Evolutionary conservation across 2,888 invertebrate species (phyloP), one percentile per base, ranked within the genome.

Genomic region (Hydroisotoma schaefferi): DNA sequence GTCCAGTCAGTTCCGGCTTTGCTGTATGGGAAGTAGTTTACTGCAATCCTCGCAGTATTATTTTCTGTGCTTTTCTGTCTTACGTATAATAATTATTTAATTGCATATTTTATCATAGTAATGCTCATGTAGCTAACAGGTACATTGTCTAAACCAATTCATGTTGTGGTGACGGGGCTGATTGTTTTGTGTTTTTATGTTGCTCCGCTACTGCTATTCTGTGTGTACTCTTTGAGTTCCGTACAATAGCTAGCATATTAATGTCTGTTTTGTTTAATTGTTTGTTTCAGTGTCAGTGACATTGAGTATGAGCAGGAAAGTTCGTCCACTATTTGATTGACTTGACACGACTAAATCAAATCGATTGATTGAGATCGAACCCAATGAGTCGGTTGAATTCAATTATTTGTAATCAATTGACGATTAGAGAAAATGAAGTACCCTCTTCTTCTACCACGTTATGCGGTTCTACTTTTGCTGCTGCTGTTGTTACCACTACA

Each of bases 221-320:
- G 18, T 49, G 28, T 52, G 51, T 52, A 22, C 29, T 52, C 37
- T 2, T 33, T 33, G 18, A 33, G 15, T 37, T 3, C 26, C 5
- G 22, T 23, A 18, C 28, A 52, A 52, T 52, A 37, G 51, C 51
- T 37, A 49, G 26, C 49, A 54, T 33, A 63, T 63, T 63, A 63
- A 63, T 63, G 59, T 63, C 51, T 56, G 57, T 60, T 53, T 59
- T 59, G 59, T 61, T 63, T 63, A 59, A 53, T 63, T 63, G 62
- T 63, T 59, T 63, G 59, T 63, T 63, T 63, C 63, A 63, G 63
- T 63, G 63, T 63, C 59, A 62, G 58, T 63, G 22, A 49, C 40
- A 49, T 49, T 49, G 49, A 49, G 40, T 49, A 46, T 28, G 29
- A 25, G 22, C 49, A n/a, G 18, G 20, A n/a, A 33, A 33, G 18